Conservation (phyloP, 2,113 vertebrate genomes). For the Gallinago undulata region DNA sequence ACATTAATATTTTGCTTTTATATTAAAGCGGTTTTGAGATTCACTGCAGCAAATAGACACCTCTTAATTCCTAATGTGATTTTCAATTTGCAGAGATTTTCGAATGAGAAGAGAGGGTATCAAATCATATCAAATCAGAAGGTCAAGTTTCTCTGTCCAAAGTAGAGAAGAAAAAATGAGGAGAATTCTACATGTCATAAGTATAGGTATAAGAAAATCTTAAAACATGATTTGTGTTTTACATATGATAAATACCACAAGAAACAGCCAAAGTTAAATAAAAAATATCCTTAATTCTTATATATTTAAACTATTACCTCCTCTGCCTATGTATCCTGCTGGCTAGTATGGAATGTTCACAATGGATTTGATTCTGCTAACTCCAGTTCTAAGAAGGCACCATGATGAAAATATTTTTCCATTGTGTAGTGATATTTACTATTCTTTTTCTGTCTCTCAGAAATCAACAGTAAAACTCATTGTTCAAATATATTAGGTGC, state of each 20-base stretch:
- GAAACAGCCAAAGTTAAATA: background rate
- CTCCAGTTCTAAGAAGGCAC: background rate
- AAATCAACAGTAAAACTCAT: background rate
- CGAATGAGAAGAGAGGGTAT: background rate
- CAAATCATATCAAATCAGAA: background rate
- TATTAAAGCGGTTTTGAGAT: background rate
- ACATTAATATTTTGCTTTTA: background rate
- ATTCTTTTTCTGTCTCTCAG: background rate
- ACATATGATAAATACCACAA: background rate
- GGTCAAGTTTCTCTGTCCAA: background rate
- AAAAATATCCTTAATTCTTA: background rate
- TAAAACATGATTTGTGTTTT: background rate
- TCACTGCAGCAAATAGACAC: background rate
- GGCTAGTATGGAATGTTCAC: background rate
- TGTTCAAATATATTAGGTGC: background rate
- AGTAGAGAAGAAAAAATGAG: background rate
- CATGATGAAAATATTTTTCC: background rate
- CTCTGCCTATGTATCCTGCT: background rate
- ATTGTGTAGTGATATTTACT: background rate
- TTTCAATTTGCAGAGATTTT: background rate
- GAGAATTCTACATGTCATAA: background rate
- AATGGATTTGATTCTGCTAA: background rate
- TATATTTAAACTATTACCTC: background rate
- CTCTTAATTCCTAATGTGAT: background rate
- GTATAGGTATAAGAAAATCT: background rate